phyloP scores from a whole-genome alignment of 2,113 vertebrate species.

The Tor tambroides region DNA sequence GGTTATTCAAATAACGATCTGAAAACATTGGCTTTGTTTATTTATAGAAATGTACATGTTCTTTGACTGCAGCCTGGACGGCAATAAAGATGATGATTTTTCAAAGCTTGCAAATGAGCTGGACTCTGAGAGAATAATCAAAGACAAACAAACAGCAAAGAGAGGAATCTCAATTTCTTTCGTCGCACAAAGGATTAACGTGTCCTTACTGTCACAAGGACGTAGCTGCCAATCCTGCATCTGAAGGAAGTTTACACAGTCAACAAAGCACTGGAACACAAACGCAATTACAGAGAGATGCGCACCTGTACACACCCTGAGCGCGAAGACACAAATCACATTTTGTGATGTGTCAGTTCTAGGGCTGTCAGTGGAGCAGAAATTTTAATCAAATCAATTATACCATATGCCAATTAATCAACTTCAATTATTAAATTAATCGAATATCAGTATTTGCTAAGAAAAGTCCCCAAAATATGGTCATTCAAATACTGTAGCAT shows the following conservation, averaged over 20 bases:
- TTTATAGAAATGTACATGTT: background rate
- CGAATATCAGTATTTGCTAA: background rate
- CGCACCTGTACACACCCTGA: background rate
- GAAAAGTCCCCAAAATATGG: background rate
- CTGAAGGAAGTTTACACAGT: conserved; percentile 50
- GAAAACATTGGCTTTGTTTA: background rate
- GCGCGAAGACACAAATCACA: background rate
- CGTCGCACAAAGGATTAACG: conserved; percentile 37
- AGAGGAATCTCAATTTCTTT: conserved; percentile 31
- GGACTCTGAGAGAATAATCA: too few relatives aligned
- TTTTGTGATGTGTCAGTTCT: background rate
- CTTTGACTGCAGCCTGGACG: background rate
- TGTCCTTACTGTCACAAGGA: conserved; percentile 41
- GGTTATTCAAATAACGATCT: background rate
- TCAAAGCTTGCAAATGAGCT: conserved; percentile 28
- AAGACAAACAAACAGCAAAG: conserved; percentile 33
- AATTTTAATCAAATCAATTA: too few relatives aligned
- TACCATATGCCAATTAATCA: too few relatives aligned
- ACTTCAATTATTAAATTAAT: too few relatives aligned
- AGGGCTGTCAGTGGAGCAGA: background rate
- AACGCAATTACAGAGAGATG: conserved; percentile 29
- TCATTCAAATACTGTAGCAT: too few relatives aligned
- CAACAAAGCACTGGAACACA: conserved; percentile 23
- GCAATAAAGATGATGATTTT: background rate
- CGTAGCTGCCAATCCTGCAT: conserved; percentile 41